phyloP scores from a whole-genome alignment of 2,888 invertebrate species.

The Stenichneumon culpator region DNA sequence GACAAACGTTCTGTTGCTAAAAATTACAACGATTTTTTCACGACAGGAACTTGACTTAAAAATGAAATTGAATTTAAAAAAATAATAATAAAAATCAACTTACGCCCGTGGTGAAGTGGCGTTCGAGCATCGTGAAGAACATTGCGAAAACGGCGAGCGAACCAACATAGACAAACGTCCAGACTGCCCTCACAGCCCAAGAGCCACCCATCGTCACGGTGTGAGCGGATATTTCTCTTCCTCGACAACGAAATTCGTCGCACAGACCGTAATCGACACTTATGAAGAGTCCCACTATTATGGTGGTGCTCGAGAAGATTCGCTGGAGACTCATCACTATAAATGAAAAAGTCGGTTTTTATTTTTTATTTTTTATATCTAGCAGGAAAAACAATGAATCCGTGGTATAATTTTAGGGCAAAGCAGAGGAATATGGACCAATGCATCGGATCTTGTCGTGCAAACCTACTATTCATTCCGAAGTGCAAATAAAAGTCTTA shows the following conservation, averaged over 20 bases:
- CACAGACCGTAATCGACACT: constrained; percentile 88
- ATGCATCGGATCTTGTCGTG: no score
- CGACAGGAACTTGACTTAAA: not conserved
- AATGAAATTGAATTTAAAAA: constrained; percentile 25
- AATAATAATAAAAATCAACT: constrained; percentile 75
- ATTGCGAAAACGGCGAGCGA: constrained; percentile 87
- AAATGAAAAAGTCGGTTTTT: not conserved
- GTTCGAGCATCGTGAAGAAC: constrained; percentile 86
- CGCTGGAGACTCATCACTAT: constrained; percentile 87
- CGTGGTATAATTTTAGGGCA: not conserved
- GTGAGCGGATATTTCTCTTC: constrained; percentile 82
- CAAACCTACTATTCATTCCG: no score
- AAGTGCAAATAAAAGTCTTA: no score
- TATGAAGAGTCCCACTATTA: constrained; percentile 88
- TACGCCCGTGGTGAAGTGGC: constrained; percentile 81
- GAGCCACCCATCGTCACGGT: constrained; percentile 76
- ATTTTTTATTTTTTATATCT: not conserved
- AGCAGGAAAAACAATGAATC: no score
- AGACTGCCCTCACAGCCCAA: constrained; percentile 87
- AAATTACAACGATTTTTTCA: constrained; percentile 1
- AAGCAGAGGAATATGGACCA: constrained; percentile 1
- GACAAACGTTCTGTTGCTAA: constrained; percentile 79
- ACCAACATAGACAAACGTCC: constrained; percentile 87
- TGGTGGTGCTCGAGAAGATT: constrained; percentile 88
- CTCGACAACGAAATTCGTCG: constrained; percentile 88